Percentiles rank a stretch among this genome's conserved stretches.
phyloP scores from a whole-genome alignment of 2,113 vertebrate species.

The Entomyzon cyanotis region DNA sequence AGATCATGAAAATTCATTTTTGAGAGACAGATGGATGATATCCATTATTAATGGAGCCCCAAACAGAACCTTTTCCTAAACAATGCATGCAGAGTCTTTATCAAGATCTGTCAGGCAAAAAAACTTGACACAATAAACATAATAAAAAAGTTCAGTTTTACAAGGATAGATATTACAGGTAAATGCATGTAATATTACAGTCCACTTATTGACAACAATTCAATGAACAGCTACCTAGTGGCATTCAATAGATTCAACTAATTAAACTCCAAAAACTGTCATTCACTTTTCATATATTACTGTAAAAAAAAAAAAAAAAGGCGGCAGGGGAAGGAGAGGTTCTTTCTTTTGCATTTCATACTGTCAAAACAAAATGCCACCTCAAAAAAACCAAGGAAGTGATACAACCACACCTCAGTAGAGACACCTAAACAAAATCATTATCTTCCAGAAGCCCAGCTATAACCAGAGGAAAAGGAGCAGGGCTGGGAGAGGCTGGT shows the following conservation, averaged over 20 bases:
- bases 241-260: not conserved
- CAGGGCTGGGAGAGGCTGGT: not conserved
- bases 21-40: slow-evolving; percentile 70
- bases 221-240: not conserved
- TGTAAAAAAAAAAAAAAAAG: not conserved
- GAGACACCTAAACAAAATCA: not conserved
- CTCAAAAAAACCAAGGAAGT: not conserved
- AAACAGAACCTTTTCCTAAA: slow-evolving; percentile 47
- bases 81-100: slow-evolving; percentile 37
- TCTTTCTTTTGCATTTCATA: not conserved
- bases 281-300: not conserved
- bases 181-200: slow-evolving; percentile 13
- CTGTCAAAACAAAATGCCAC: not conserved
- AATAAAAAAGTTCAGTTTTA: slow-evolving; percentile 15
- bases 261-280: not conserved
- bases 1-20: slow-evolving; percentile 72
- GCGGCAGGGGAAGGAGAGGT: not conserved
- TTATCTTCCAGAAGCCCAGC: not conserved
- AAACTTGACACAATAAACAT: slow-evolving; percentile 16
- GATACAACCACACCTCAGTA: not conserved
- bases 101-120: slow-evolving; percentile 47
- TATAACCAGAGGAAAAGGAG: not conserved
- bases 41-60: slow-evolving; percentile 69
- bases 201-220: not conserved
- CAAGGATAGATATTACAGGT: not conserved